Conservation (phyloP, 2,888 invertebrate genomes). For the Ethmia dodecea region DNA sequence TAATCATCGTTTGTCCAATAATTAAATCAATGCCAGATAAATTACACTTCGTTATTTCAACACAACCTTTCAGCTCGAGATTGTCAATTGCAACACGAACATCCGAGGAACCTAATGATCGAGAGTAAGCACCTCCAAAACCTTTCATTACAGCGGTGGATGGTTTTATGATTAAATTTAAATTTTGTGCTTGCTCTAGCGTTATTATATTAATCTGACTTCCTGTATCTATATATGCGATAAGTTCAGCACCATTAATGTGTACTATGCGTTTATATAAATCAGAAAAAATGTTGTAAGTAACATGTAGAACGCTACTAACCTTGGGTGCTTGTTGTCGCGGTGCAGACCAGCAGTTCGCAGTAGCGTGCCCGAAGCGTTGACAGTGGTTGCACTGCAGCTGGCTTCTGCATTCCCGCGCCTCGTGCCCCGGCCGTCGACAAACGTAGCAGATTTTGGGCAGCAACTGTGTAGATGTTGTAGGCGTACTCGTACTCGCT, state of each 20-base stretch:
- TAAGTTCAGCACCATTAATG: conserved; percentile 2
- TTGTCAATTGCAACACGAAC: neutral
- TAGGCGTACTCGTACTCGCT: no score
- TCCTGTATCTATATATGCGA: conserved; percentile 13
- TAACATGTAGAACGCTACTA: neutral
- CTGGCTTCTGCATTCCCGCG: conserved; percentile 12
- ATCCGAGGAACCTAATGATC: conserved; percentile 2
- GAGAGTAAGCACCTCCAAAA: conserved; percentile 10
- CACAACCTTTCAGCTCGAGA: neutral
- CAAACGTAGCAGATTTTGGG: conserved; percentile 17
- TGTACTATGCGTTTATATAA: conserved; percentile 2
- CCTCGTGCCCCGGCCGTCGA: conserved; percentile 15
- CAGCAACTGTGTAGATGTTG: neutral
- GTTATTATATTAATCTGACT: conserved; percentile 16
- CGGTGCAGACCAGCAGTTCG: conserved; percentile 13
- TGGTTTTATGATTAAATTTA: conserved; percentile 2
- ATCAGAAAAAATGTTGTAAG: neutral
- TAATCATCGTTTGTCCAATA: conserved; percentile 9
- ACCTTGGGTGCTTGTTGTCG: conserved; percentile 1
- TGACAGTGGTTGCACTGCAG: conserved; percentile 14
- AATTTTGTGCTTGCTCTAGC: neutral
- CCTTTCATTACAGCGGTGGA: conserved; percentile 9
- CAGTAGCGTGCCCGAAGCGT: conserved; percentile 15
- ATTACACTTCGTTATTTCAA: neutral
- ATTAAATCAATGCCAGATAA: conserved; percentile 1